These are phyloP conservation scores for Megaustenia siamemsis DNA, from an alignment of 2,888 invertebrate genomes.

Conservation along the genomic window DNA sequence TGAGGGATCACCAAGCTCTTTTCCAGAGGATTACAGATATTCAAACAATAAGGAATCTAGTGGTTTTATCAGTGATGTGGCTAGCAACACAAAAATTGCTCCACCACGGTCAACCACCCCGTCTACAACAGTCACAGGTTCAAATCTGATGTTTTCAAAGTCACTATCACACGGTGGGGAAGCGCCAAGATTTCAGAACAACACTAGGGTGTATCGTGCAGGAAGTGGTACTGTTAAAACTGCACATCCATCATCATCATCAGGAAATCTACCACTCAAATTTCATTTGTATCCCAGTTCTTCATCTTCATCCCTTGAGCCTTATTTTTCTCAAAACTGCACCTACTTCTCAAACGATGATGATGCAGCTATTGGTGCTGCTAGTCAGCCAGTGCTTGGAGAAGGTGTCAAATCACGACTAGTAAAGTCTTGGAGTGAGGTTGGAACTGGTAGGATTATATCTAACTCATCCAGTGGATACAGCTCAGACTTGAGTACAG, in stretches of 20 bases:
- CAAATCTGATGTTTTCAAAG: background rate
- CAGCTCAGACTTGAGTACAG: constrained; percentile 55
- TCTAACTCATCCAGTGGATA: constrained; percentile 63
- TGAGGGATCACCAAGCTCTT: constrained; percentile 14
- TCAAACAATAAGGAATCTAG: background rate
- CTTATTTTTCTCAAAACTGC: background rate
- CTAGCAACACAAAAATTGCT: background rate
- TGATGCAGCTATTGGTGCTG: constrained; percentile 6
- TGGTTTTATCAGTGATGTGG: constrained; percentile 12
- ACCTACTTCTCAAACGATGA: background rate
- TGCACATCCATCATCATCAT: background rate
- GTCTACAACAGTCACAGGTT: background rate
- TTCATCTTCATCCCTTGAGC: constrained; percentile 12
- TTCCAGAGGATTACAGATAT: constrained; percentile 24
- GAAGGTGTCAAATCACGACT: constrained; percentile 45
- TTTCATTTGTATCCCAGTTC: constrained; percentile 10
- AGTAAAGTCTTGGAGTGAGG: constrained; percentile 55
- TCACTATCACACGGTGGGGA: background rate
- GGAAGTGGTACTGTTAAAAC: background rate
- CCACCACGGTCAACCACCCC: background rate
- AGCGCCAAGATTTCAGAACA: constrained; percentile 12
- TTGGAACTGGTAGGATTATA: constrained; percentile 54
- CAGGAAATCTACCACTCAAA: constrained; percentile 14
- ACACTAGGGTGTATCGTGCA: background rate
- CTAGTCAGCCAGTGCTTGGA: constrained; percentile 8